These are phyloP conservation scores for Chelonia mydas DNA, from an alignment of 2,797 vertebrate genomes.

Conservation along the genomic window DNA sequence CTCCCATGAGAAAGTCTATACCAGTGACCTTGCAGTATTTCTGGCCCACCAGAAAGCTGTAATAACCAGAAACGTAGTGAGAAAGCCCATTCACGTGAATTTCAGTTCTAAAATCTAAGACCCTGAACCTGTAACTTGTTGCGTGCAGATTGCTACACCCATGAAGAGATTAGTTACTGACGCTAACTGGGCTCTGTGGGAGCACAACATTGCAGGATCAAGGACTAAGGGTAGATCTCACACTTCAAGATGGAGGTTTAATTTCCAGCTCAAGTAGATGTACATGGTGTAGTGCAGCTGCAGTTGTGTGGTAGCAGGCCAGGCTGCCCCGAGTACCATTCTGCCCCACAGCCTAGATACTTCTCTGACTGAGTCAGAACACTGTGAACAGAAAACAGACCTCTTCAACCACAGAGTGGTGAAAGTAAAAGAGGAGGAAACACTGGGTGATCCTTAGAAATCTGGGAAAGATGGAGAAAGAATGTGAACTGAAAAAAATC, in stretches of 20 bases:
- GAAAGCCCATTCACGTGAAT: not conserved
- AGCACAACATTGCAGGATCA: rapidly evolving
- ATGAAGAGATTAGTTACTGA: not conserved
- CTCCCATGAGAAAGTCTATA: not conserved
- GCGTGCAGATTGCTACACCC: not conserved
- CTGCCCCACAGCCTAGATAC: not conserved
- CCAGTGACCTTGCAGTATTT: not conserved
- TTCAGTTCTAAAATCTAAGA: not conserved
- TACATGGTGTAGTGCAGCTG: not conserved
- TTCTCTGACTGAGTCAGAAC: not conserved
- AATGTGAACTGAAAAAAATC: not conserved
- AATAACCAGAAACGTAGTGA: not conserved
- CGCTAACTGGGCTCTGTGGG: not conserved
- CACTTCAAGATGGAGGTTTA: not conserved
- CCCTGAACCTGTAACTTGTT: rapidly evolving
- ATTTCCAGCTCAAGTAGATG: not conserved
- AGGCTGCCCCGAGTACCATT: not conserved
- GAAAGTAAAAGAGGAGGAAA: not conserved
- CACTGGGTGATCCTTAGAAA: not conserved
- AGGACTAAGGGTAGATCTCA: not conserved
- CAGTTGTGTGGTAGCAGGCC: not conserved
- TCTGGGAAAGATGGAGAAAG: not conserved
- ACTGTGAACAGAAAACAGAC: not conserved
- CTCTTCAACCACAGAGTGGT: rapidly evolving
- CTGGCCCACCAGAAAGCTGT: not conserved